Evolutionary conservation across 2,888 invertebrate genomes (phyloP).

Genomic region (Drosophila eohydei): DNA sequence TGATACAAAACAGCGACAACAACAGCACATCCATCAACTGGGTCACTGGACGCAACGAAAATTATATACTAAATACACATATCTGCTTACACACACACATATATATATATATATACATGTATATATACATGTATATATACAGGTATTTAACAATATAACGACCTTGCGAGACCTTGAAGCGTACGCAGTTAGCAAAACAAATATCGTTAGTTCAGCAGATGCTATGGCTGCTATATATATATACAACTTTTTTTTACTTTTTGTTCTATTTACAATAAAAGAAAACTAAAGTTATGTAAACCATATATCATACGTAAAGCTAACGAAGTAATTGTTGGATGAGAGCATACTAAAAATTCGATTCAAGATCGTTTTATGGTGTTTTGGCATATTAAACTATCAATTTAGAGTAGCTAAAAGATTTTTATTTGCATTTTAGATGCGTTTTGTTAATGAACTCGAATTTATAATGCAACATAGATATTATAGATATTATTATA

Average conservation of each 20-base stretch:
- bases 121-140: background rate
- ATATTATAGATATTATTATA: no score
- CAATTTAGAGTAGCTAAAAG: background rate
- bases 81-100: background rate
- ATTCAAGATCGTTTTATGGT: background rate
- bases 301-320: background rate
- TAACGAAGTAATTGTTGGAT: background rate
- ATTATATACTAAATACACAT: slow-evolving; percentile 12
- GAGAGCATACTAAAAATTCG: background rate
- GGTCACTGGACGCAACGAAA: slow-evolving; percentile 81
- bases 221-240: slow-evolving; percentile 9
- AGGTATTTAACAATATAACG: slow-evolving; percentile 50
- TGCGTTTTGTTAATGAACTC: background rate
- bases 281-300: background rate
- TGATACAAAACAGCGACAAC: slow-evolving; percentile 22
- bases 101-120: slow-evolving; percentile 1
- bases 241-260: background rate
- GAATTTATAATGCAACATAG: background rate
- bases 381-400: background rate
- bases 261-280: background rate
- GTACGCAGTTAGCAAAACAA: slow-evolving; percentile 39
- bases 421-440: background rate
- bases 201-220: slow-evolving; percentile 21
- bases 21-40: slow-evolving; percentile 57
- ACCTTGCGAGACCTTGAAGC: slow-evolving; percentile 84